A percentile compares a stretch with the other conserved stretches of the same genome.
phyloP scores from a whole-genome alignment of 2,113 vertebrate genomes.

The Orientallactaga bullata region DNA sequence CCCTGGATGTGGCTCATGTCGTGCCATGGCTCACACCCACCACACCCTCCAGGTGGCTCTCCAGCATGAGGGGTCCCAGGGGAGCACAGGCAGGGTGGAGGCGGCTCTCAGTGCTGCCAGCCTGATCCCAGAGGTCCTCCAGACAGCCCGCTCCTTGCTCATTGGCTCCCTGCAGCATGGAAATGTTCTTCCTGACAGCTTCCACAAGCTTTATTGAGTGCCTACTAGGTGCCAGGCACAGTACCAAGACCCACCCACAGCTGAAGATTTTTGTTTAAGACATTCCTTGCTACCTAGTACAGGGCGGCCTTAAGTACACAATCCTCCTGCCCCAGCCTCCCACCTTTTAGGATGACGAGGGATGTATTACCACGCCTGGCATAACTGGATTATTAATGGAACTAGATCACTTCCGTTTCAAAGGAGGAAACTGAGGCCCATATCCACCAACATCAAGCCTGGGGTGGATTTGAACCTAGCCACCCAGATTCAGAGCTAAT shows the following conservation, averaged over 20 bases:
- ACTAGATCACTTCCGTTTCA: neutral
- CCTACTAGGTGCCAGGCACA: neutral
- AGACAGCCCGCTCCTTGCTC: neutral
- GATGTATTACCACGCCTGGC: neutral
- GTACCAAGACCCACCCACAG: neutral
- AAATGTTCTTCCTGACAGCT: neutral
- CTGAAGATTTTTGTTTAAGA: neutral
- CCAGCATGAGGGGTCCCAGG: neutral
- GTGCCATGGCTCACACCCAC: neutral
- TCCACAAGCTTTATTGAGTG: neutral
- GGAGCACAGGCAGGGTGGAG: rapidly evolving
- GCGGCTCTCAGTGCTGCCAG: neutral
- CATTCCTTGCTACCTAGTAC: neutral
- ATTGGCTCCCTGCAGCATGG: neutral
- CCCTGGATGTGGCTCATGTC: neutral
- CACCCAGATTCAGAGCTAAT: neutral
- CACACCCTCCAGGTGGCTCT: conserved; percentile 1
- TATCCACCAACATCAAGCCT: neutral
- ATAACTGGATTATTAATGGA: neutral
- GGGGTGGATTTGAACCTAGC: neutral
- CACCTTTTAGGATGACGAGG: neutral
- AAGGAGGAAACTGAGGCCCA: neutral
- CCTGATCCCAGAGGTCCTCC: neutral
- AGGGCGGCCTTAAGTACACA: neutral
- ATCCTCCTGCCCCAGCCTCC: neutral